phyloP scores from a whole-genome alignment of 2,797 vertebrate species.

The Arrhamphus sclerolepis region DNA sequence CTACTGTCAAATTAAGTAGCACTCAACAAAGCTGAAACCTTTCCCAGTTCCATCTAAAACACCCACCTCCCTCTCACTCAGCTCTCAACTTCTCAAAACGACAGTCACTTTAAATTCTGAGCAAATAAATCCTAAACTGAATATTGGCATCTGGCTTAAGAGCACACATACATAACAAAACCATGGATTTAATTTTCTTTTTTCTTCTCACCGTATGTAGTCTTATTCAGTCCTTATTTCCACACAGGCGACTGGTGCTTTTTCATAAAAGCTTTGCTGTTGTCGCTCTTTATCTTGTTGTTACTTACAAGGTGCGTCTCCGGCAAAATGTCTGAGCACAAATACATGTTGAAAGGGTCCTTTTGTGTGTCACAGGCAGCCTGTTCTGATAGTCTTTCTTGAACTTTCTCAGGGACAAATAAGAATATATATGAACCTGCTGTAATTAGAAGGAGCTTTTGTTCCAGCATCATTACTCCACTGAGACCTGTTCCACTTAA shows the following conservation, averaged over 20 bases:
- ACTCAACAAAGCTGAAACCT: too few relatives aligned
- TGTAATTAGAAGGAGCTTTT: slow-evolving; percentile 68
- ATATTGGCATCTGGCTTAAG: slow-evolving; percentile 18
- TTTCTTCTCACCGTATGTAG: too few relatives aligned
- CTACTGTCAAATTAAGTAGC: too few relatives aligned
- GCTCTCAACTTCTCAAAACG: slow-evolving; percentile 30
- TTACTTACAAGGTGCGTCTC: slow-evolving; percentile 3
- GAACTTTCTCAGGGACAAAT: slow-evolving; percentile 41
- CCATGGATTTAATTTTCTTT: too few relatives aligned
- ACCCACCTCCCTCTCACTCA: neutral
- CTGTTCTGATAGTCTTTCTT: slow-evolving; percentile 36
- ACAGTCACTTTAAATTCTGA: slow-evolving; percentile 48
- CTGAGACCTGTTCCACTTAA: slow-evolving; percentile 71
- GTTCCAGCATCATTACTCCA: slow-evolving; percentile 56
- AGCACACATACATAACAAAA: slow-evolving; percentile 1
- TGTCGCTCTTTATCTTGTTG: slow-evolving; percentile 17
- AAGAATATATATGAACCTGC: slow-evolving; percentile 53
- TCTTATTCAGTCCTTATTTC: too few relatives aligned
- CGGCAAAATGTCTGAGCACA: slow-evolving; percentile 22
- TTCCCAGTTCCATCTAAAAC: too few relatives aligned
- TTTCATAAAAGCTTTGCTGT: neutral
- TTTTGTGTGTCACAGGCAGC: slow-evolving; percentile 18
- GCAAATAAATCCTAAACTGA: slow-evolving; percentile 32
- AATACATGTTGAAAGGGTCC: slow-evolving; percentile 12
- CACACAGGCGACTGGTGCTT: too few relatives aligned